These are phyloP conservation scores for Lagorchestes hirsutus DNA, from an alignment of 2,797 vertebrate species.

Conservation along the genomic window DNA sequence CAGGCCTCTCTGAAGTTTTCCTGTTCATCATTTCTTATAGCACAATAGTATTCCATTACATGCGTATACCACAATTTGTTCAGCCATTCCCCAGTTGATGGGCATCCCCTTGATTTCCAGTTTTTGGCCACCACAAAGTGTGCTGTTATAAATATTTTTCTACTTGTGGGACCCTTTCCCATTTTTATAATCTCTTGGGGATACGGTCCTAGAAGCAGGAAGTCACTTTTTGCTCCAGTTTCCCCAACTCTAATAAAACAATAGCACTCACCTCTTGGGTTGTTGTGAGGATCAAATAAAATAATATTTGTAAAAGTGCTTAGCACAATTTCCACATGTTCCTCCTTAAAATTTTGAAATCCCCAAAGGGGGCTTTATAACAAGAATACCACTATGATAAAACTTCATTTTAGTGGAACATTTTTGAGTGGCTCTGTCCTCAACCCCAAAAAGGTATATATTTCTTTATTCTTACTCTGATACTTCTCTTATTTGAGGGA, in stretches of 20 bases:
- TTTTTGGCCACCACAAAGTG: no score
- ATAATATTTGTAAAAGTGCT: not conserved
- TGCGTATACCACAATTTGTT: no score
- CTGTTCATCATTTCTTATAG: no score
- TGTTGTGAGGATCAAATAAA: not conserved
- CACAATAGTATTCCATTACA: no score
- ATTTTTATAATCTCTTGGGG: no score
- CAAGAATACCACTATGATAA: constrained; percentile 14
- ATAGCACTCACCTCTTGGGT: not conserved
- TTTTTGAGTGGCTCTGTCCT: constrained; percentile 27
- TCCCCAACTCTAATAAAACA: not conserved
- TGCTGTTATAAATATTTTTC: no score
- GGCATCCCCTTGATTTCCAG: no score
- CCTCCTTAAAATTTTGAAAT: not conserved
- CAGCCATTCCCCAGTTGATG: no score
- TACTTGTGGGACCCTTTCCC: no score
- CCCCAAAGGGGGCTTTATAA: not conserved
- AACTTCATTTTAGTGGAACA: constrained; percentile 10
- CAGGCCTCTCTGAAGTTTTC: no score
- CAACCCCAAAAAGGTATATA: not conserved
- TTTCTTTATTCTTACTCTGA: constrained; percentile 49
- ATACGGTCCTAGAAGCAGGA: no score
- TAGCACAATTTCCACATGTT: not conserved
- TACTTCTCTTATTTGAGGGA: constrained; percentile 39
- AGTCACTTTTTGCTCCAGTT: not conserved